Conservation (phyloP, 1,140 invertebrate genomes). For the Chironomus tepperi region DNA sequence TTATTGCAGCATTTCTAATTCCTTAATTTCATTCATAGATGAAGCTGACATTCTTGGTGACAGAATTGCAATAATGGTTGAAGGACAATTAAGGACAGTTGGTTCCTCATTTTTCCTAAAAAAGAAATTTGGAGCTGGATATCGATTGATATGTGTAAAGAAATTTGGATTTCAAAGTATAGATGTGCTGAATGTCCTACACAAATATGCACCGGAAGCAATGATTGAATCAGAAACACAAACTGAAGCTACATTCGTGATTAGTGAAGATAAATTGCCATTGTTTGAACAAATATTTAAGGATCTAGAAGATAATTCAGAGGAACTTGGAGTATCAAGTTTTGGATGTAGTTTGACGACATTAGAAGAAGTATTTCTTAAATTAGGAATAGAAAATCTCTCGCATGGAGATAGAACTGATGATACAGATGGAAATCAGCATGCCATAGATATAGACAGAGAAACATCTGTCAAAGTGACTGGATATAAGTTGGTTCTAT, state of each 20-base stretch:
- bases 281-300: constrained; percentile 35
- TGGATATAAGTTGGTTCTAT: neutral
- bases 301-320: constrained; percentile 31
- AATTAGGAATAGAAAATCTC: constrained; percentile 34
- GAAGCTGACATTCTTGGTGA: constrained; percentile 89
- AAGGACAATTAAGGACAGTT: constrained; percentile 54
- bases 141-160: constrained; percentile 48
- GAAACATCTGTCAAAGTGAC: neutral
- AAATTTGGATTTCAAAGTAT: constrained; percentile 41
- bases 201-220: constrained; percentile 41
- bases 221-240: neutral
- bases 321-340: constrained; percentile 49
- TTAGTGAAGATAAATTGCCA: constrained; percentile 32
- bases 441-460: constrained; percentile 23
- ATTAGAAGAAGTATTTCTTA: constrained; percentile 79
- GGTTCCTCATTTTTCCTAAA: constrained; percentile 56
- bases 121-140: constrained; percentile 55
- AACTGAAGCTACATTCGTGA: constrained; percentile 33
- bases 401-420: neutral
- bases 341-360: constrained; percentile 92
- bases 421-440: constrained; percentile 26
- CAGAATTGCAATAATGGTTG: constrained; percentile 76
- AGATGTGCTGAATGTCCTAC: constrained; percentile 41
- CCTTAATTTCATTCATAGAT: constrained; percentile 43
- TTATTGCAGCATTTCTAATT: too few relatives aligned